Conservation (phyloP, 2,113 vertebrate species). For the Ictidomys tridecemlineatus region DNA sequence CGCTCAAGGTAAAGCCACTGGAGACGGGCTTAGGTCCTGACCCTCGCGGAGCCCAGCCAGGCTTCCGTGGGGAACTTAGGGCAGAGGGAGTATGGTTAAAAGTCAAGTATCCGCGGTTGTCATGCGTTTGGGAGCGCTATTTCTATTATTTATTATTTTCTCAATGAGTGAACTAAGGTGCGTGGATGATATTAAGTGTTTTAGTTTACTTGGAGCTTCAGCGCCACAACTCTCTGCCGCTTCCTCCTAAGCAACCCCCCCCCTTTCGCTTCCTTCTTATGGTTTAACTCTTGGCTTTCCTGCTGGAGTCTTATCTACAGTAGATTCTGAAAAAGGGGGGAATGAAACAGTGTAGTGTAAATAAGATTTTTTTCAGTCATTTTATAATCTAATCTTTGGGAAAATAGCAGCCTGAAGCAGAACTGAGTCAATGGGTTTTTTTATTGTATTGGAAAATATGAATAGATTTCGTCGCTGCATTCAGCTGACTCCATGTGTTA, state of each 20-base stretch:
- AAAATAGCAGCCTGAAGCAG: constrained; percentile 61
- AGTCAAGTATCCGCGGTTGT: neutral
- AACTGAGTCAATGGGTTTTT: constrained; percentile 52
- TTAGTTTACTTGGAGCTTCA: constrained; percentile 21
- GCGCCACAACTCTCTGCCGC: neutral
- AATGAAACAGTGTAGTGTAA: neutral
- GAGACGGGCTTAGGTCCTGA: neutral
- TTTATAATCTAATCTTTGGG: constrained; percentile 15
- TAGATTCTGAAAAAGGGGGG: constrained; percentile 21
- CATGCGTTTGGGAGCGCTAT: neutral
- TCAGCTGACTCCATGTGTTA: constrained; percentile 5
- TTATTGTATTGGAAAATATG: constrained; percentile 69
- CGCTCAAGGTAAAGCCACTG: constrained; percentile 93
- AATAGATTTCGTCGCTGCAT: neutral
- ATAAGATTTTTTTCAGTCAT: constrained; percentile 8
- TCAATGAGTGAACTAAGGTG: neutral
- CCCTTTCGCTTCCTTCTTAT: constrained; percentile 6
- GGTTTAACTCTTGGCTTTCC: constrained; percentile 63
- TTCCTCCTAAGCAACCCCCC: constrained; percentile 19
- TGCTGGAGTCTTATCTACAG: neutral
- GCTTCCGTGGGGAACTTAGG: neutral
- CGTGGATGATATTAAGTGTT: neutral
- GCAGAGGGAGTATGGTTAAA: neutral
- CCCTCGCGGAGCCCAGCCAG: neutral
- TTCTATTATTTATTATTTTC: neutral